phyloP scores from a whole-genome alignment of 2,113 vertebrate species.

The Crotalus viridis region DNA sequence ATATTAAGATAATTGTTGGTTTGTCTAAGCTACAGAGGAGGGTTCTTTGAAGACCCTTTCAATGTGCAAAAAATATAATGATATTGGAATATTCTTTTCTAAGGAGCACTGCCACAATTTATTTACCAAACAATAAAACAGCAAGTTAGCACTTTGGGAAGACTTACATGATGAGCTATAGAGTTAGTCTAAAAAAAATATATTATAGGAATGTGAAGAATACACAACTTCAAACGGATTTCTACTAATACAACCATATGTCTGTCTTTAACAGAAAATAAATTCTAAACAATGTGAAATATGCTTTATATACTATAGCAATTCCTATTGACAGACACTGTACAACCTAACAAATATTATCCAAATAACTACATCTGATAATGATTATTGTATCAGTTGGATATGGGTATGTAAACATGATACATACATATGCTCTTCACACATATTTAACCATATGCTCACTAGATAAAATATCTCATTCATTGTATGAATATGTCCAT shows the following conservation, averaged over 20 bases:
- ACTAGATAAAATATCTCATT: not conserved
- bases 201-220: slow-evolving; percentile 9
- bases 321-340: slow-evolving; percentile 23
- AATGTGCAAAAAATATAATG: not conserved
- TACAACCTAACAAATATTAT: not conserved
- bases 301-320: not conserved
- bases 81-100: not conserved
- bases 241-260: not conserved
- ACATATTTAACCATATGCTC: not conserved
- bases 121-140: not conserved
- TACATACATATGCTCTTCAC: not conserved
- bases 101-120: not conserved
- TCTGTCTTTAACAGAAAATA: not conserved
- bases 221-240: not conserved
- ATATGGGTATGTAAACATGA: not conserved
- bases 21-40: not conserved
- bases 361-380: not conserved
- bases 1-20: not conserved
- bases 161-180: not conserved
- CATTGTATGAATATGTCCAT: not conserved
- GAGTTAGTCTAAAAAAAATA: not conserved
- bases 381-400: not conserved
- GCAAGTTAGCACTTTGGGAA: not conserved
- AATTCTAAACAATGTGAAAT: not conserved
- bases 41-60: not conserved